Base-by-base conservation (phyloP, 2,797 vertebrate species). In the Platalea minor region DNA sequence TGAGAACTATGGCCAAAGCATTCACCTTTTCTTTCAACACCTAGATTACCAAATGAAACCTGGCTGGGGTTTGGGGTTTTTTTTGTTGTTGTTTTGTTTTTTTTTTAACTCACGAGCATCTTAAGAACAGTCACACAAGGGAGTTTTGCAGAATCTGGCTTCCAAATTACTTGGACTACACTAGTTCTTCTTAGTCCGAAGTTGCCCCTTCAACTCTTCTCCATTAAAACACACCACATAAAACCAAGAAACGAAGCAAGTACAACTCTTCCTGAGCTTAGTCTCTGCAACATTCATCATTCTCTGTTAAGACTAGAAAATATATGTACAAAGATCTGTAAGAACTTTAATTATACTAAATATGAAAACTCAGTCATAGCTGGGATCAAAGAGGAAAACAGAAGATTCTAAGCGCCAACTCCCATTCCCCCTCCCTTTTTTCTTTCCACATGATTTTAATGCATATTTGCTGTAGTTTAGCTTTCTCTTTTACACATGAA, bases 361-460 rank as follows among this genome's bases (percentile, higher is more conserved):
- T 43, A 77, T 59, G 54, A 88, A 89, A 91, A 57, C 18, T 41
- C 68, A 72, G 33, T 70, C 79, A 72, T 4, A 84, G 17, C 11
- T 69, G 18, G 23, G 65, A 93, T 88, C 73, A 95, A 95, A 90
- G 74, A 93, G 17, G 31, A 78, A 96, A 85, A 24, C 7, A 67
- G 63, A 90, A 75, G 39, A 72, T 37, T 59, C 25, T 74, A 53
- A 85, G 54, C 29, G 93, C 25, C 48, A 82, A 5, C 60, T 76
- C 56, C n/a, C 43, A 53, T 41, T 61, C 41, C 64, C 68, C 24
- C 31, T 59, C 43, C 17, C 19, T 73, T 88, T 81, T 63, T 45
- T 64, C 28, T 64, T 19, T 74, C 77, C 69, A 50, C 19, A 9
- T 37, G 35, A 83, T 92, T 92, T 91, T 91, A 91, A 89, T 68